Evolutionary conservation across 2,113 vertebrate species (phyloP), one percentile per base, ranked within the genome.

Genomic region (Calidris pugnax): DNA sequence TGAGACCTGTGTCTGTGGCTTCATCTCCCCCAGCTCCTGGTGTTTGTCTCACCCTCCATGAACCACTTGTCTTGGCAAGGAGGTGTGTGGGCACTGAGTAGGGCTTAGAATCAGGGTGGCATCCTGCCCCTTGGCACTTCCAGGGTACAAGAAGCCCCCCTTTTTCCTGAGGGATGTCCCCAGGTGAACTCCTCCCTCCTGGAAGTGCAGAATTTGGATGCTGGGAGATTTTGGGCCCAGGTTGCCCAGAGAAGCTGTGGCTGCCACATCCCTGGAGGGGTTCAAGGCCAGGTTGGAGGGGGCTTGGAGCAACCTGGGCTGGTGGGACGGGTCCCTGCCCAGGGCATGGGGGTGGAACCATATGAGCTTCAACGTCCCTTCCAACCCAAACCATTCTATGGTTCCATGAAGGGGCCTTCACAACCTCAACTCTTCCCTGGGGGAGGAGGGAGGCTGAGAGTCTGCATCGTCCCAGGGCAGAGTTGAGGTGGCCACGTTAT

Each of bases 31-130:
- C 24, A 0, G 3, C 60, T 35, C 45, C 75, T 3, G 5, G 13
- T 2, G 43, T 19, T 53, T 6, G 2, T 59, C 47, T 73, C 24
- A 0, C 23, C 69, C 20, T 8, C 24, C 45, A 2, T 1, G 2
- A 51, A 35, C 32, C 7, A 5, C 14, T 30, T 0, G 3, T 43
- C 45, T 33, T 41, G 5, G 35, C 9, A 15, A 51, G 24, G 50
- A 51, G 50, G 24, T 26, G 50, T 24, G 7, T 53, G 51, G 51
- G 14, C 14, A 16, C 51, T 8, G 14, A 53, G 27, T 26, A 53
- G 26, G 14, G 14, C 27, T 53, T 15, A 26, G 51, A 53, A 53
- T 53, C 51, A 27, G 37, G 60, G 45, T 67, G 5, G 9, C 4
- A 1, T 37, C 82, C 82, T 32, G 24, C 28, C n/a, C 3, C 0